phyloP scores from a whole-genome alignment of 2,113 vertebrate genomes.

The Tautogolabrus adspersus region DNA sequence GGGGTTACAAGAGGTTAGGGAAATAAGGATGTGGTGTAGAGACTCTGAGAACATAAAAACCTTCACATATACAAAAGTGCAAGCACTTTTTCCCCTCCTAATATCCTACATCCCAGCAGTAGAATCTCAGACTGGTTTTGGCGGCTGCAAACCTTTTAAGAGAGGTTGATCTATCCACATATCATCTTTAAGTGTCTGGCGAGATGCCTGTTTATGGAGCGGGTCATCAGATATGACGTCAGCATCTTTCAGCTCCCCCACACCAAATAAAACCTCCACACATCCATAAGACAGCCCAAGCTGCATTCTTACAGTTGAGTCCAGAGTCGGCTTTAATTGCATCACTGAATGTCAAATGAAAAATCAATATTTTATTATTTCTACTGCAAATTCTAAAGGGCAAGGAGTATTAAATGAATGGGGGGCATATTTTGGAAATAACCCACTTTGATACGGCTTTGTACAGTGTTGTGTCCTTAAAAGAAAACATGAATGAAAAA shows the following conservation, averaged over 20 bases:
- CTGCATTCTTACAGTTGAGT: constrained; percentile 32
- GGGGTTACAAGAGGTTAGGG: constrained; percentile 5
- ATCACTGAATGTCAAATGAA: constrained; percentile 65
- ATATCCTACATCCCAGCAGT: constrained; percentile 48
- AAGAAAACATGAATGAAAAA: neutral
- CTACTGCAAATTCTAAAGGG: constrained; percentile 57
- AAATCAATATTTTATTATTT: constrained; percentile 67
- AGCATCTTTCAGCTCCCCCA: constrained; percentile 26
- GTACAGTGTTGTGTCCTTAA: neutral
- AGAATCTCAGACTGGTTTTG: constrained; percentile 28
- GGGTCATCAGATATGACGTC: constrained; percentile 66
- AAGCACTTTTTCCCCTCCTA: constrained; percentile 16
- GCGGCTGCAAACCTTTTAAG: constrained; percentile 37
- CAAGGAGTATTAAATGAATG: constrained; percentile 55
- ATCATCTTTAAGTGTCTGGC: constrained; percentile 57
- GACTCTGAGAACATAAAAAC: constrained; percentile 7
- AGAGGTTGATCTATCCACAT: constrained; percentile 19
- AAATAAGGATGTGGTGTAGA: constrained; percentile 6
- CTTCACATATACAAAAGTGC: constrained; percentile 15
- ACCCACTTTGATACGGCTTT: constrained; percentile 1
- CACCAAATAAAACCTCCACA: constrained; percentile 29
- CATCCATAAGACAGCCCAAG: constrained; percentile 12
- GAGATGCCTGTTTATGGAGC: constrained; percentile 33
- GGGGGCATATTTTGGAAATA: constrained; percentile 18
- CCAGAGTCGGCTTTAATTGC: constrained; percentile 48